Conservation (phyloP, 1,140 invertebrate species). For the Lineus longissimus region DNA sequence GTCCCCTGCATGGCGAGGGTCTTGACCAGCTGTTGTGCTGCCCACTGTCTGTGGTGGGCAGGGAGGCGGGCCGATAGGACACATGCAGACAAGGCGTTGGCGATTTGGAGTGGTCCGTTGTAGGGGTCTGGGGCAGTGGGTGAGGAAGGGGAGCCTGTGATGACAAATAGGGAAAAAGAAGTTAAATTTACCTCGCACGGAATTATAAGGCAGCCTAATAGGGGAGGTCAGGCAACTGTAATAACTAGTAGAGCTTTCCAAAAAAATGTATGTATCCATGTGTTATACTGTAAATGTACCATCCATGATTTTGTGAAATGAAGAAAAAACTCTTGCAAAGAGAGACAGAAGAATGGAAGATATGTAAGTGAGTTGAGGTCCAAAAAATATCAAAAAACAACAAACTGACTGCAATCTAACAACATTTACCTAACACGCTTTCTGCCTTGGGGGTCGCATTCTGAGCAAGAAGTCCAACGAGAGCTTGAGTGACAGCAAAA, state of each 20-base stretch:
- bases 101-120: slow-evolving; percentile 56
- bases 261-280: too few relatives aligned
- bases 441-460: slow-evolving; percentile 24
- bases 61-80: slow-evolving; percentile 58
- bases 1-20: slow-evolving; percentile 33
- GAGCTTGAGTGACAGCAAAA: slow-evolving; percentile 63
- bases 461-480: slow-evolving; percentile 60
- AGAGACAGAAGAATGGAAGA: too few relatives aligned
- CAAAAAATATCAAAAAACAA: background rate
- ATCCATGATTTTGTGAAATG: too few relatives aligned
- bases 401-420: background rate
- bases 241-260: too few relatives aligned
- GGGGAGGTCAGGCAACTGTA: too few relatives aligned
- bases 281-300: too few relatives aligned
- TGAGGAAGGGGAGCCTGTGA: background rate
- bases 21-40: slow-evolving; percentile 60
- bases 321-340: too few relatives aligned
- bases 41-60: slow-evolving; percentile 60
- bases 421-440: background rate
- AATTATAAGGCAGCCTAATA: too few relatives aligned
- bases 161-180: background rate
- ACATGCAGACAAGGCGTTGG: slow-evolving; percentile 65
- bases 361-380: too few relatives aligned
- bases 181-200: too few relatives aligned
- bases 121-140: slow-evolving; percentile 6